A percentile compares a stretch with the other conserved stretches of the same genome.
These are phyloP conservation scores for Callyntrura sp. DNA, from an alignment of 2,888 invertebrate species.

Conservation along the genomic window DNA sequence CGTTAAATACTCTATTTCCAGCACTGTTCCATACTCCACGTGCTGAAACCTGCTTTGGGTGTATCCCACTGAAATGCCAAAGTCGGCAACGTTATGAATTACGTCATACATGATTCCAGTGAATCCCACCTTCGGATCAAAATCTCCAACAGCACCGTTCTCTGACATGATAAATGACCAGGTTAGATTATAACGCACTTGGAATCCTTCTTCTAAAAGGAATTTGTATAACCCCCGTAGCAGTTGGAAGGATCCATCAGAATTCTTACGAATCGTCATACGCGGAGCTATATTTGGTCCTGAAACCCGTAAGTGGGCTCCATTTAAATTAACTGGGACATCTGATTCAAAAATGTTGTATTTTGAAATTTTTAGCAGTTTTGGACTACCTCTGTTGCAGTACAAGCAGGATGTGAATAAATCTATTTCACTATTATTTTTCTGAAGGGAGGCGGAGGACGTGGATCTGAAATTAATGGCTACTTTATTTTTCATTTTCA, in stretches of 20 bases:
- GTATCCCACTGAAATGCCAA: constrained; percentile 39
- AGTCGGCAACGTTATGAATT: constrained; percentile 10
- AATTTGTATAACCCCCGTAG: constrained; percentile 46
- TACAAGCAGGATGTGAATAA: constrained; percentile 43
- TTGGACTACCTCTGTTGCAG: constrained; percentile 28
- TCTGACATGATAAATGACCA: neutral
- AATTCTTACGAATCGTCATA: neutral
- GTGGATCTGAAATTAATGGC: neutral
- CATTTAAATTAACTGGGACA: neutral
- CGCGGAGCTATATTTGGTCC: constrained; percentile 39
- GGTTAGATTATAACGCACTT: constrained; percentile 27
- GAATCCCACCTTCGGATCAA: neutral
- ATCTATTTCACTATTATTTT: too few relatives aligned
- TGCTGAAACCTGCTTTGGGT: constrained; percentile 8
- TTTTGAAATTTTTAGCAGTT: constrained; percentile 2
- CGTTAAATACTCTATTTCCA: constrained; percentile 57
- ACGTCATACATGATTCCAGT: constrained; percentile 50
- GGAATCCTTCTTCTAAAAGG: constrained; percentile 48
- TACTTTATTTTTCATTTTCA: constrained; percentile 38
- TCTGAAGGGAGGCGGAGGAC: too few relatives aligned
- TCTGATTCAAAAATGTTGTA: neutral
- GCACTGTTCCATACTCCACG: constrained; percentile 33
- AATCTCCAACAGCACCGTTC: constrained; percentile 35
- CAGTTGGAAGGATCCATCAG: constrained; percentile 38
- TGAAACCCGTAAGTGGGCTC: neutral